Evolutionary conservation across 2,888 invertebrate species (phyloP).

Genomic region (Chloroclysta siterata): DNA sequence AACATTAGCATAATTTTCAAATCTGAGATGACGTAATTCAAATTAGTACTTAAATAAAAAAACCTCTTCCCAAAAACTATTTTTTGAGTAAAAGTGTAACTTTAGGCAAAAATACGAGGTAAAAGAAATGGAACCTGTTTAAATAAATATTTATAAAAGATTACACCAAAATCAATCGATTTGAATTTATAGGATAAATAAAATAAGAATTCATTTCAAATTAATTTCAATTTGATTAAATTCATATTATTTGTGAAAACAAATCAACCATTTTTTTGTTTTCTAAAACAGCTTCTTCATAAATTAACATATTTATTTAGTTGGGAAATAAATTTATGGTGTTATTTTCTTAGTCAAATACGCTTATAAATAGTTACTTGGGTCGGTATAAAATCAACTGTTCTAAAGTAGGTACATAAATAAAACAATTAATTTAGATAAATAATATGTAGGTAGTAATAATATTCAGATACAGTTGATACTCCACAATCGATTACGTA

Average conservation of each 20-base stretch:
- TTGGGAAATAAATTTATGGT: no score
- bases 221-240: constrained; percentile 26
- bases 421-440: background rate
- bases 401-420: background rate
- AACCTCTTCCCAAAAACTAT: background rate
- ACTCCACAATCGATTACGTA: constrained; percentile 20
- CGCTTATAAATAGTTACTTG: background rate
- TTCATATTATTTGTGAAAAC: constrained; percentile 16
- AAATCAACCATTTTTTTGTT: background rate
- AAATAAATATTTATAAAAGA: constrained; percentile 19
- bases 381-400: no score
- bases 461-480: background rate
- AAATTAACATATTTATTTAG: background rate
- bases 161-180: constrained; percentile 24
- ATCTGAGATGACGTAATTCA: no score
- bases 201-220: constrained; percentile 27
- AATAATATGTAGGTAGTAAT: background rate
- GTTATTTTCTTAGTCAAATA: no score
- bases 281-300: constrained; percentile 15
- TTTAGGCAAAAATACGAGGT: background rate
- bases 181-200: constrained; percentile 25
- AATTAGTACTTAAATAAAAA: background rate
- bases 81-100: background rate
- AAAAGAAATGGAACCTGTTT: constrained; percentile 13
- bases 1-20: no score